Evolutionary conservation across 2,113 vertebrate genomes (phyloP), one percentile per base, ranked within the genome.

Genomic region (Pomatorhinus ruficollis): DNA sequence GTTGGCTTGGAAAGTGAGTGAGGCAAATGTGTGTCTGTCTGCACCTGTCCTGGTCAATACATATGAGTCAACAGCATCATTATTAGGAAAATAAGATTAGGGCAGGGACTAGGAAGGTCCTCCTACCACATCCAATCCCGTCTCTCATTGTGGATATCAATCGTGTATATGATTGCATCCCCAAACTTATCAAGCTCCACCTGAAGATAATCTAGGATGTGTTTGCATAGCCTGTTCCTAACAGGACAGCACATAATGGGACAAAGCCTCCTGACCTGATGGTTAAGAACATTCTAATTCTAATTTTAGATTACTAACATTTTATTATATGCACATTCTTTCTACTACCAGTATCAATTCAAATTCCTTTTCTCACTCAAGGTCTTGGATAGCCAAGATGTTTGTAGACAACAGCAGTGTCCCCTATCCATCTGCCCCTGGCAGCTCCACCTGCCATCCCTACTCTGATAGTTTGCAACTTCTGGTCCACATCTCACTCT

Each of bases 11-110:
- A 85, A 91, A 94, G 25, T 0, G 39, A 90, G 45, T 95, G 85
- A 96, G 53, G 94, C 79, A 95, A 95, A 96, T 82, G 49, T 6
- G 9, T 79, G 95, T 91, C 92, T 96, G 95, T 89, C 87, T 88
- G 82, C 92, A 94, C 96, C 95, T 95, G 95, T 88, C 49, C 78
- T 94, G 92, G 95, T 96, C 95, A 96, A 96, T 96, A 91, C 11
- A 75, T 50, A n/a, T 92, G 85, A 92, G 70, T 91, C 88, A 97
- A 92, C 39, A 90, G 78, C 61, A 92, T 40, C 53, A 57, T 60
- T 88, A 93, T 72, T 76, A 85, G 49, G 85, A 90, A 95, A 91
- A 76, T 84, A 93, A 90, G 85, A 93, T 68, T 56, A 88, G 66
- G 87, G 78, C 49, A 79, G 84, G 87, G 81, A 97, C 87, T 27